Base-by-base conservation (phyloP, 2,888 invertebrate species). In the Tupiocoris notatus region DNA sequence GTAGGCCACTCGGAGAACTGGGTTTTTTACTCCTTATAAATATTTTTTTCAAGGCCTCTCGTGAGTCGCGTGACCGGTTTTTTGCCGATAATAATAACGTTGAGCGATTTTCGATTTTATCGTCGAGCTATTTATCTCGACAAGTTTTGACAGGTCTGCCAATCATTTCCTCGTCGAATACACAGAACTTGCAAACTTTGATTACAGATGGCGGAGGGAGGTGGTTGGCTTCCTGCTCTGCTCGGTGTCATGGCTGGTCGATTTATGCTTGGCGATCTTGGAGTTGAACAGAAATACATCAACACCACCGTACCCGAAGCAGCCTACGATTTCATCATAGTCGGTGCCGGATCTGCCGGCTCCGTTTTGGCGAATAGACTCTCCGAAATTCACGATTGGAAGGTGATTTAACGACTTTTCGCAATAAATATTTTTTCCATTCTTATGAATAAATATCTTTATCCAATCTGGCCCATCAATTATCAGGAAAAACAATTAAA, bases 331-430 rank as follows among this genome's bases (percentile, higher is more conserved):
- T 73, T 73, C 54, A 62, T 73, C 39, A 73, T 73, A 25, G 73
- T 73, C 54, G 73, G 73, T 2, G 73, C 62, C 17, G 73, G 73
- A 6, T 73, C 73, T 7, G 62, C 62, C 2, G 62, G 62, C 1
- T 61, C 73, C 7, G 73, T 73, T 54, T 18, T 73, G 25, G 73
- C 73, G 20, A 73, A 73, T 39, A 56, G 62, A n/a, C 22, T 73
- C 3, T 62, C 73, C 1, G 73, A 73, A 73, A 6, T 62, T 21
- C 16, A 17, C 1, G 39, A 54, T 12, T 73, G 62, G 73, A 71
- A 71, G 71, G 71, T 71, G n/a, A n/a, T n/a, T n/a, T n/a, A n/a
- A n/a, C n/a, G n/a, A n/a, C n/a, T n/a, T n/a, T n/a, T n/a, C n/a
- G n/a, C n/a, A n/a, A n/a, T n/a, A n/a, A n/a, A n/a, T n/a, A n/a